Conservation (phyloP, 2,797 vertebrate genomes). For the Onychomys torridus region DNA sequence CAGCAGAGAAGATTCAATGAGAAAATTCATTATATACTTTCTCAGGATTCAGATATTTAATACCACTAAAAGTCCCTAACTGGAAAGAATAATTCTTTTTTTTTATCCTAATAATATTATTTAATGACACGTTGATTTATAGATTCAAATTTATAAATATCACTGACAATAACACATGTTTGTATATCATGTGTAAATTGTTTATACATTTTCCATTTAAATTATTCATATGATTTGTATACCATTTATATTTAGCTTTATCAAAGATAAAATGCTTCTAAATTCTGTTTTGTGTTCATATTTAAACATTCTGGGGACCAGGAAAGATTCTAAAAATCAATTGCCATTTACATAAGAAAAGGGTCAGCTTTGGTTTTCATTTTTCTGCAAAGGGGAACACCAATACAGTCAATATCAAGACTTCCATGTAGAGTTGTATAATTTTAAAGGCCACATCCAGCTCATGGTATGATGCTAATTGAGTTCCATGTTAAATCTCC, state of each 20-base stretch:
- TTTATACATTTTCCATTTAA: background rate
- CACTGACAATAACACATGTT: background rate
- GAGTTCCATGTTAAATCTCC: slow-evolving; percentile 8
- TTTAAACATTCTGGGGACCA: background rate
- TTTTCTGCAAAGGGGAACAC: background rate
- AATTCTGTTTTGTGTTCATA: background rate
- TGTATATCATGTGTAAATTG: background rate
- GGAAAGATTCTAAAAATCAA: background rate
- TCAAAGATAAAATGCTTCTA: background rate
- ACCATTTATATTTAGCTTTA: slow-evolving; percentile 27
- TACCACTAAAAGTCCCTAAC: background rate
- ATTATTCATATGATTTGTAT: background rate
- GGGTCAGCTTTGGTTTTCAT: background rate
- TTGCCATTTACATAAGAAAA: background rate
- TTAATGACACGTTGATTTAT: background rate
- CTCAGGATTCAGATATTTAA: slow-evolving; percentile 12
- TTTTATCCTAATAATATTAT: background rate
- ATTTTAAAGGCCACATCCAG: background rate
- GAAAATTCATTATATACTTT: background rate
- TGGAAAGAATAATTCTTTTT: slow-evolving; percentile 9
- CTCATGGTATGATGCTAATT: background rate
- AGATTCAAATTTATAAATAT: background rate
- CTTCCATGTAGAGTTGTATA: background rate
- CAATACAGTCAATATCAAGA: background rate
- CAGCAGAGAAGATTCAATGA: slow-evolving; percentile 9